A percentile compares a stretch with the other conserved stretches of the same genome.
These are phyloP conservation scores for Serilophus lunatus DNA, from an alignment of 2,113 vertebrate genomes.

Conservation along the genomic window DNA sequence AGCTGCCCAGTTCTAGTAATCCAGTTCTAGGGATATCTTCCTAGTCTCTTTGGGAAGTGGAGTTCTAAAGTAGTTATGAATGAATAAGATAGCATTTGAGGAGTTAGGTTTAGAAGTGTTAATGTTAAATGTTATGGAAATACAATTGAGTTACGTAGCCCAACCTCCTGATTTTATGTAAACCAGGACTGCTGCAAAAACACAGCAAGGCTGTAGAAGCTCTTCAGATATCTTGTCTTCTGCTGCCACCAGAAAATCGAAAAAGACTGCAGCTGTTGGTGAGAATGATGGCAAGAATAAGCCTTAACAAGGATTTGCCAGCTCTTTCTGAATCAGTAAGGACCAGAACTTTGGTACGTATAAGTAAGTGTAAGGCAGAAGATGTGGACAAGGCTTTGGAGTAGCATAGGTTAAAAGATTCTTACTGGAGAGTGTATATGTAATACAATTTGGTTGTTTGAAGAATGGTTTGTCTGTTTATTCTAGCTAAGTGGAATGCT, in stretches of 20 bases:
- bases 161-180: neutral
- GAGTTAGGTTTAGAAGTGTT: neutral
- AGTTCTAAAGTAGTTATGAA: neutral
- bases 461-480: neutral
- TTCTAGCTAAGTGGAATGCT: neutral
- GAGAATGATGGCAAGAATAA: conserved; percentile 82
- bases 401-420: neutral
- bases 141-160: neutral
- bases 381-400: neutral
- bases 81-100: neutral
- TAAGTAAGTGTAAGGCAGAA: neutral
- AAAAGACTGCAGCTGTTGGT: conserved; percentile 82
- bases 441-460: neutral
- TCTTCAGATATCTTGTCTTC: conserved; percentile 82
- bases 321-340: conserved; percentile 78
- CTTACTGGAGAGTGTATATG: neutral
- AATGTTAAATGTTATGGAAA: neutral
- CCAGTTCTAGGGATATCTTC: neutral
- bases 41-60: neutral
- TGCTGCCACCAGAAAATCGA: conserved; percentile 83
- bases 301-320: conserved; percentile 78
- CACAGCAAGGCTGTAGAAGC: conserved; percentile 76
- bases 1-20: neutral
- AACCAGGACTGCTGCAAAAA: conserved; percentile 74
- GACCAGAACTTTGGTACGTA: conserved; percentile 78